These are phyloP conservation scores for Gallinago stenura DNA, from an alignment of 2,797 vertebrate species.

Conservation along the genomic window DNA sequence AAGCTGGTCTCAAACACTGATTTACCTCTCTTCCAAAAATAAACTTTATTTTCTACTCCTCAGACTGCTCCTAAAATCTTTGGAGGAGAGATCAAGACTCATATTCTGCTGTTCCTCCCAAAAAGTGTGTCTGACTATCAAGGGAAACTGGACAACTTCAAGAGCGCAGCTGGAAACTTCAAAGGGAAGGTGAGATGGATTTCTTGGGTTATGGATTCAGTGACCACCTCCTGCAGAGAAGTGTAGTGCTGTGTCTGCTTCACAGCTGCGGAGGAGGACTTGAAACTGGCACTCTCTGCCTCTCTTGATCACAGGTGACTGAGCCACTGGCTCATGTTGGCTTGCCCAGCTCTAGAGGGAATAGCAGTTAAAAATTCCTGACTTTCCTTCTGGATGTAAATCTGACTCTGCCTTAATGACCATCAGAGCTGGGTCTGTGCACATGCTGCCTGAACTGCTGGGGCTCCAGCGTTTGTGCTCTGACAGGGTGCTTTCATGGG, in stretches of 20 bases:
- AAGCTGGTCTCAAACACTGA: background rate
- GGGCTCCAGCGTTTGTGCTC: background rate
- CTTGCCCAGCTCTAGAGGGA: background rate
- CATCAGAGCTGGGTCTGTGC: background rate
- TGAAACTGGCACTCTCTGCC: background rate
- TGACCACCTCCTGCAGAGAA: background rate
- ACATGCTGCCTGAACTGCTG: background rate
- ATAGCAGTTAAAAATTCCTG: background rate
- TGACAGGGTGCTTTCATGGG: background rate
- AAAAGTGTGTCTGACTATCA: constrained; percentile 89
- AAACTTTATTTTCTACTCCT: background rate
- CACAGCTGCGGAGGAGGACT: background rate
- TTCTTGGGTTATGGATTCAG: background rate
- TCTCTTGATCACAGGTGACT: background rate
- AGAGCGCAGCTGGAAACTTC: constrained; percentile 89
- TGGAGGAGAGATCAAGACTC: constrained; percentile 98
- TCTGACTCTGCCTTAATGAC: background rate
- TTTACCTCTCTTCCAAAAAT: background rate
- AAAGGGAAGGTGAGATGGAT: constrained; percentile 88
- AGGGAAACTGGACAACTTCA: constrained; percentile 91
- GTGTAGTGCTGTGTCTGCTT: background rate
- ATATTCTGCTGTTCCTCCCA: constrained; percentile 95
- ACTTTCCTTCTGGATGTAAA: background rate
- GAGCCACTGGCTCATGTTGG: background rate
- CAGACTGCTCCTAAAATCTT: constrained; percentile 99